Evolutionary conservation across 1,140 invertebrate species (phyloP), one percentile per base, ranked within the genome.

Genomic region (Araneus ventricosus): DNA sequence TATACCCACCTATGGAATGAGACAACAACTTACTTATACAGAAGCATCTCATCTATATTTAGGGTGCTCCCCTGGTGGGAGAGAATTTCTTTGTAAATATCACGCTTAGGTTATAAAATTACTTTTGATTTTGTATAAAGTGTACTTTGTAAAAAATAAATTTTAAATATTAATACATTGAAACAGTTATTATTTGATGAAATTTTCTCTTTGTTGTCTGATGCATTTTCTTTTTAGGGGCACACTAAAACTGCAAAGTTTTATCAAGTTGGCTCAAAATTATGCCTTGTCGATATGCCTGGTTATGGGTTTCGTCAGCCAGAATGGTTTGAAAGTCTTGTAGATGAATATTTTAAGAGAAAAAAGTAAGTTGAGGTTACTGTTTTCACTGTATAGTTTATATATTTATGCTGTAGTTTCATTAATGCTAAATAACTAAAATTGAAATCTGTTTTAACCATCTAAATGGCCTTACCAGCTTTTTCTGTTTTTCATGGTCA

Each of bases 221-320:
- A 45, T 45, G 4, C 5, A 24, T 63, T 63, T 24, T 63, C 59
- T 24, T 24, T 63, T 10, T 86, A 95, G 95, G 95, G 95, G 57
- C 94, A 94, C 45, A 95, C 95, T 45, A 95, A 94, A 93, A 86
- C 94, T 34, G 84, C 95, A 52, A 94, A 95, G 89, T 94, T 95
- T 89, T 95, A 94, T 92, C 82, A 95, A 93, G 94, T 95, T 22
- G 94, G 94, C 4, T 94, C 94, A 24, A 88, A 59, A 34, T 94
- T 95, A 30, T 93, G 92, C 82, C 82, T 95, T 20, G 95, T 95
- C 5, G 95, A 95, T 91, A 95, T 95, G 94, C 95, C 95, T 41
- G 95, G 95, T 2, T 95, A 95, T 94, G 95, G 95, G 20, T 94
- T 90, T 57, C 94, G 95, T 75, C 95, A 95, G 94, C 95, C 95